Evolutionary conservation across 2,113 vertebrate species (phyloP), one percentile per base, ranked within the genome.

Genomic region (Phocoena sinus): DNA sequence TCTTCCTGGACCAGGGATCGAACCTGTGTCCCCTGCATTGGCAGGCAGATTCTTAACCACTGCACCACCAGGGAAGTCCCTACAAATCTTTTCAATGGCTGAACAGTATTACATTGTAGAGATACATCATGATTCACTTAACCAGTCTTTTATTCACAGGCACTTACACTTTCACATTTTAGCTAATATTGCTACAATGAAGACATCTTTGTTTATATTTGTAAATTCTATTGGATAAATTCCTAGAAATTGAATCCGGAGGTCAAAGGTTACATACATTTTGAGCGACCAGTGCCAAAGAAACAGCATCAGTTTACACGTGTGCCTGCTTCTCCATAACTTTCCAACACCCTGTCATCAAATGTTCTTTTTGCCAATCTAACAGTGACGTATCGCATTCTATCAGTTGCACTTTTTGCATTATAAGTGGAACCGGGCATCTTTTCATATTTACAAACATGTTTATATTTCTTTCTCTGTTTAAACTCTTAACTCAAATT

Each of bases 391-490:
- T 65, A 36, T 1, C 2, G 3, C 18, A 86, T 84, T 88, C 86
- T 77, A 95, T 38, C 67, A 80, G 26, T 5, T 84, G 3, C 12
- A 62, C 31, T 85, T 93, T 60, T 89, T 94, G 36, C 63, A 47
- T 53, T 58, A 0, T 50, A 86, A 91, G 62, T 73, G 33, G 89
- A 95, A 96, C 38, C 15, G 65, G 33, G 41, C 53, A 81, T 68
- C 58, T 92, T 70, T 85, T 82, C 67, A 71, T 36, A 17, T 74
- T 94, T 68, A 92, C 25, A 88, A 95, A 90, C 62, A 62, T 79
- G 65, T 90, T 93, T 94, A 25, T n/a, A 50, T 71, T 89, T 73
- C 74, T 94, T 94, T 74, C 60, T 93, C 76, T 95, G 80, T 96
- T 94, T 62, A 89, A 83, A 89, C 67, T 93, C 68, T 90, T 89